Conservation (phyloP, 2,797 vertebrate genomes). For the Acipenser oxyrinchus region DNA sequence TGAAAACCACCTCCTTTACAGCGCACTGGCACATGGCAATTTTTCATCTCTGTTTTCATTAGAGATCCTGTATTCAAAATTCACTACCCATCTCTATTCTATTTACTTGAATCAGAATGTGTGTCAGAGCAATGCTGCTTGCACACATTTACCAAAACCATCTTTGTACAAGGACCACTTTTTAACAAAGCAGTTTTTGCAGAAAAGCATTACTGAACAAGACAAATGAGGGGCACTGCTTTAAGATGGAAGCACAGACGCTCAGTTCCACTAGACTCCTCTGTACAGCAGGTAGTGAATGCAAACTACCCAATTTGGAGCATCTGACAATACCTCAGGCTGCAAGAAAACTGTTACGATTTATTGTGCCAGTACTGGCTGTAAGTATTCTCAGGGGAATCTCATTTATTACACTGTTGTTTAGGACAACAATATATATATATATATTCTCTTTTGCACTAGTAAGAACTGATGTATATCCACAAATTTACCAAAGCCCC, state of each 20-base stretch:
- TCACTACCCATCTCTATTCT: too few relatives aligned
- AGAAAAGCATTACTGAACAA: not conserved
- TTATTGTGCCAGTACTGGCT: conserved; percentile 46
- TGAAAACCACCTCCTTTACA: too few relatives aligned
- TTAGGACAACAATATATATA: conserved; percentile 38
- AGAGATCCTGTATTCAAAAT: too few relatives aligned
- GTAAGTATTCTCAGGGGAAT: conserved; percentile 50
- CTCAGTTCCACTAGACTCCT: conserved; percentile 18
- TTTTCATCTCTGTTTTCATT: too few relatives aligned
- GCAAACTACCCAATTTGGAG: conserved; percentile 40
- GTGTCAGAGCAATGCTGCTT: too few relatives aligned
- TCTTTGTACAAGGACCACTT: too few relatives aligned
- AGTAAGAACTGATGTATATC: conserved; percentile 13
- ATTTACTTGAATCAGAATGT: too few relatives aligned
- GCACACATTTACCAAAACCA: too few relatives aligned
- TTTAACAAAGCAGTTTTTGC: too few relatives aligned
- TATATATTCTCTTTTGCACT: conserved; percentile 31
- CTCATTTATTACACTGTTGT: conserved; percentile 34
- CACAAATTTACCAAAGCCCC: not conserved
- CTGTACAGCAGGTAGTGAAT: conserved; percentile 36
- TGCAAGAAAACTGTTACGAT: conserved; percentile 41
- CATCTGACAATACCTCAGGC: conserved; percentile 50
- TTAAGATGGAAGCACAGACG: not conserved
- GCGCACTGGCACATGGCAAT: too few relatives aligned
- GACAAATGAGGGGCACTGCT: not conserved